Percentiles rank a stretch among this genome's conserved stretches.
Evolutionary conservation across 2,888 invertebrate genomes (phyloP).

Genomic region (Athalia cordata): DNA sequence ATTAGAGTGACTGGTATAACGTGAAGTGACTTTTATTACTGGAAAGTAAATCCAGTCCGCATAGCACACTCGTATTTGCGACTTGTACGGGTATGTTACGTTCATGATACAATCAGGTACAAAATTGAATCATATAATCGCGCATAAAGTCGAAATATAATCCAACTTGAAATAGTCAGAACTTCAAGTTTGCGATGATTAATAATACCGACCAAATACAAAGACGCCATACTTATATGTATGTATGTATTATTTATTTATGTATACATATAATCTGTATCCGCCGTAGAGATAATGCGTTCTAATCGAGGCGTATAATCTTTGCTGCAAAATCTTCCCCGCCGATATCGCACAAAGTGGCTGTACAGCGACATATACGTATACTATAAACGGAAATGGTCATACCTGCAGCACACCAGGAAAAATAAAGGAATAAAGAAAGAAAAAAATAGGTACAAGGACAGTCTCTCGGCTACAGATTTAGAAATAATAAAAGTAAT

Average conservation of each 20-base stretch:
- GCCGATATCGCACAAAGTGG: constrained; percentile 15
- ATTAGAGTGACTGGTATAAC: not conserved
- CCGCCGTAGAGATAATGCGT: constrained; percentile 4
- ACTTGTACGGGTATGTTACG: not conserved
- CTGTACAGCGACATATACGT: too few relatives aligned
- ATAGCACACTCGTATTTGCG: not conserved
- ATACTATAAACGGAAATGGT: too few relatives aligned
- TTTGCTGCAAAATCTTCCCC: constrained; percentile 45
- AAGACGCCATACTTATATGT: not conserved
- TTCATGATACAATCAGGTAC: constrained; percentile 11
- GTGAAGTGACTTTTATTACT: constrained; percentile 8
- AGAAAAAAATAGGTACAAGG: too few relatives aligned
- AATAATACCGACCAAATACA: not conserved
- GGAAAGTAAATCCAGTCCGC: constrained; percentile 15
- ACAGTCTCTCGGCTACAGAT: too few relatives aligned
- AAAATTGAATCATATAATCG: constrained; percentile 16
- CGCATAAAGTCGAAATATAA: not conserved
- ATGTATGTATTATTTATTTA: not conserved
- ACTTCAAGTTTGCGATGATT: constrained; percentile 12
- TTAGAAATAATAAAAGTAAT: too few relatives aligned
- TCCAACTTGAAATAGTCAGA: not conserved
- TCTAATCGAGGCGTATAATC: not conserved
- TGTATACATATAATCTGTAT: not conserved
- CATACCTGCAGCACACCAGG: too few relatives aligned
- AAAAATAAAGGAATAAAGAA: too few relatives aligned